A percentile compares a stretch with the other conserved stretches of the same genome.
These are phyloP conservation scores for Montipora cactus DNA, from an alignment of 64 coral and sea anemone genomes.

Conservation along the genomic window DNA sequence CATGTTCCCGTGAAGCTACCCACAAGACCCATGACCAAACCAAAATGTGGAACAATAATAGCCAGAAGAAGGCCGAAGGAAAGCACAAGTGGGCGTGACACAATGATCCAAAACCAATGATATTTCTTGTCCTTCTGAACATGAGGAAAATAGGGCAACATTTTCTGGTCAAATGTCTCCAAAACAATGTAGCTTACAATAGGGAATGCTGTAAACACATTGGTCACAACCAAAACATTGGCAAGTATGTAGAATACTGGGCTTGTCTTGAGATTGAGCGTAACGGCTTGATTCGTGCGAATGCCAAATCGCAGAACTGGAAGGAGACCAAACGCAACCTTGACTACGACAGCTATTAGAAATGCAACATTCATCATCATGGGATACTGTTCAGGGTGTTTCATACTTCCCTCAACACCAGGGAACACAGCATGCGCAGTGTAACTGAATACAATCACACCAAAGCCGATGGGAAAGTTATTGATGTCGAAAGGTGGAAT, in stretches of 20 bases:
- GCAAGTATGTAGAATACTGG: constrained; percentile 67
- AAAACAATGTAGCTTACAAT: constrained; percentile 81
- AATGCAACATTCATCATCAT: constrained; percentile 92
- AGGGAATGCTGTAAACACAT: constrained; percentile 91
- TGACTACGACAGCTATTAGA: constrained; percentile 70
- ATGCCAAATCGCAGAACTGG: constrained; percentile 78
- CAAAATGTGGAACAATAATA: constrained; percentile 88
- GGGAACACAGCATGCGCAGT: constrained; percentile 86
- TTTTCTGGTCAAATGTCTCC: constrained; percentile 80
- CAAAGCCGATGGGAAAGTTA: constrained; percentile 85
- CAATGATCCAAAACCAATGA: constrained; percentile 83
- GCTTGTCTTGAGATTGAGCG: constrained; percentile 76
- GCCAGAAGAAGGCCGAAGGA: constrained; percentile 79
- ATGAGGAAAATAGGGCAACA: constrained; percentile 81
- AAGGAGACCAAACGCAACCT: constrained; percentile 76
- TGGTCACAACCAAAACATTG: constrained; percentile 79
- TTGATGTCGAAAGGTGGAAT: constrained; percentile 72
- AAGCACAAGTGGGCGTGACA: constrained; percentile 67
- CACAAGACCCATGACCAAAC: constrained; percentile 84
- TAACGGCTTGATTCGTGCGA: constrained; percentile 76
- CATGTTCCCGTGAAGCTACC: constrained; percentile 92
- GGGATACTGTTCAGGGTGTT: constrained; percentile 74
- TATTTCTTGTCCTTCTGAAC: constrained; percentile 52
- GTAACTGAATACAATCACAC: constrained; percentile 91
- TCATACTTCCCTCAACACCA: constrained; percentile 88